Evolutionary conservation across 2,888 invertebrate genomes (phyloP), one percentile per base, ranked within the genome.

Genomic region (Xestia c-nigrum): DNA sequence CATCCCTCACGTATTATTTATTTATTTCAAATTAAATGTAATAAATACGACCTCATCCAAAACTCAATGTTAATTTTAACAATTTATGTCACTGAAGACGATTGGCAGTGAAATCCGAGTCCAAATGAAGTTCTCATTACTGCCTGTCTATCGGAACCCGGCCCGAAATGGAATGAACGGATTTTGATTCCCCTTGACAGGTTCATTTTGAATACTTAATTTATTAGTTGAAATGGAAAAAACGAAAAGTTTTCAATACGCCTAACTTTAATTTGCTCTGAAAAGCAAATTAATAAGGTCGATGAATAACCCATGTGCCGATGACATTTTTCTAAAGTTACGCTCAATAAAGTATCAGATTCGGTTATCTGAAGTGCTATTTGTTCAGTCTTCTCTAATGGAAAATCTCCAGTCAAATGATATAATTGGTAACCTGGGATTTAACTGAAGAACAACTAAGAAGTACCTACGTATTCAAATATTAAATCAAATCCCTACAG

Each of bases 91-190:
- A 90, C 85, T 81, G 80, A 84, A 88, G 80, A 85, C 86, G 85
- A 90, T 88, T 89, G 88, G 84, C 85, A 89, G 83, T 86, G 88
- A 89, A 90, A 89, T 87, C 83, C 85, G 85, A 89, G 83, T 85
- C 84, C 79, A 86, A 90, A 90, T 90, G 86, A 91, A 90, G 85
- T 90, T 91, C 88, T 89, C 90, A 90, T 91, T 91, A 90, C 88
- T 85, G 84, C 80, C 89, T 89, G 88, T 89, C 91, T 89, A 88
- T 91, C 88, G 84, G 72, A 89, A 80, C 77, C 74, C 84, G 85
- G 80, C 81, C 74, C 78, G 81, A 89, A 90, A 89, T 89, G 87
- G 85, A 90, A 89, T 85, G 80, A 90, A 87, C 83, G 85, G 84
- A 84, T 90, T 90, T 87, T 89, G 87, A 89, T 86, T 85, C 88